phyloP scores from a whole-genome alignment of 2,888 invertebrate species.

The Chaitophorus viminalis region DNA sequence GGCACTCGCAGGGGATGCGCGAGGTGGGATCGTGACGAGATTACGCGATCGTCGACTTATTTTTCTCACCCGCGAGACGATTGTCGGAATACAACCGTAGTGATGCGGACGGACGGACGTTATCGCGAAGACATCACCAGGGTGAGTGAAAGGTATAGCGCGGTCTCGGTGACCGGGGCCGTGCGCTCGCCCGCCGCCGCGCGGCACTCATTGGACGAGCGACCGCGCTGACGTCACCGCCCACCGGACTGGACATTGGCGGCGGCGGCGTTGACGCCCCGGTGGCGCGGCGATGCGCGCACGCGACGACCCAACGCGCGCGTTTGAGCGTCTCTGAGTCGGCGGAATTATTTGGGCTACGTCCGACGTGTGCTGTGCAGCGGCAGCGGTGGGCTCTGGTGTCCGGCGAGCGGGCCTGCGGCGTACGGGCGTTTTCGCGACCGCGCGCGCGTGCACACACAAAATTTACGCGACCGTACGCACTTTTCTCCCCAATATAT shows the following conservation, averaged over 20 bases:
- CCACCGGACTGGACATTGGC: slow-evolving; percentile 59
- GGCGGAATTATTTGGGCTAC: slow-evolving; percentile 21
- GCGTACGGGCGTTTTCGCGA: not conserved
- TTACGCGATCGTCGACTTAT: not conserved
- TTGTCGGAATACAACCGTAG: not conserved
- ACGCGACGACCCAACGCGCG: not conserved
- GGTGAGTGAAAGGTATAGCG: slow-evolving; percentile 11
- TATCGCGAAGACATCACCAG: slow-evolving; percentile 37
- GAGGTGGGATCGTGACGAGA: not conserved
- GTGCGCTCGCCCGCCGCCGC: not conserved
- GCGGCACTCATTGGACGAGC: slow-evolving; percentile 49
- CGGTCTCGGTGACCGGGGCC: not conserved
- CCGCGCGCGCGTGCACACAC: no score
- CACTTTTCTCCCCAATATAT: not conserved
- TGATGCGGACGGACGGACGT: not conserved
- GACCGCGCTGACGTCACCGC: slow-evolving; percentile 60
- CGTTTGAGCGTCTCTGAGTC: not conserved
- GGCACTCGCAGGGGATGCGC: no score
- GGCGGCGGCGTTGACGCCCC: slow-evolving; percentile 41
- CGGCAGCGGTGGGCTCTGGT: no score
- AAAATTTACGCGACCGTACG: no score
- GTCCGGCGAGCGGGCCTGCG: not conserved
- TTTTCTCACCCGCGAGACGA: not conserved
- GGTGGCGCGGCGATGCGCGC: not conserved
- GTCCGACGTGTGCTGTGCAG: no score